These are phyloP conservation scores for Eucidaris tribuloides DNA, from an alignment of 35 echinoderm and acorn worm species.

Conservation along the genomic window DNA sequence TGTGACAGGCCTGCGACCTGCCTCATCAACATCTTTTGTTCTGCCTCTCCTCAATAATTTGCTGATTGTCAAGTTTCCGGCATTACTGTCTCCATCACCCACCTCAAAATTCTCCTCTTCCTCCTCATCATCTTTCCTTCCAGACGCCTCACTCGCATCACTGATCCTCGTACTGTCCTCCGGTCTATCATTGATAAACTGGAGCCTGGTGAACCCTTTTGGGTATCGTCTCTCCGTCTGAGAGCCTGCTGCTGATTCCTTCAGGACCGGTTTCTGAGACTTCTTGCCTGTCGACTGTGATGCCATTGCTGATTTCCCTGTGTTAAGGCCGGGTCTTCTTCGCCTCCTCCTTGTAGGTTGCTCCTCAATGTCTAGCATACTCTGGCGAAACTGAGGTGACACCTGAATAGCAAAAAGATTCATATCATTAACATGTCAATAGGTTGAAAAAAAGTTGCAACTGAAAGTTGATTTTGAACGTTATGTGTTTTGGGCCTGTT, in stretches of 20 bases:
- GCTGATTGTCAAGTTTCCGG: not conserved
- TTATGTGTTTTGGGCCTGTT: too few species aligned
- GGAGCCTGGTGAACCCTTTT: not conserved
- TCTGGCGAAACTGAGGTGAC: not conserved
- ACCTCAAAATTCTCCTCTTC: not conserved
- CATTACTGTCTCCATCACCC: not conserved
- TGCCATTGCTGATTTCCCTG: constrained; percentile 6
- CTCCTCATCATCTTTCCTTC: not conserved
- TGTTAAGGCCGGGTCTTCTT: not conserved
- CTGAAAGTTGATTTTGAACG: too few species aligned
- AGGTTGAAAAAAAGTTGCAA: too few species aligned
- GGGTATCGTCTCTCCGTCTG: not conserved
- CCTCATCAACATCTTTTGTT: not conserved
- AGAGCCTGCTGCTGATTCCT: too few species aligned
- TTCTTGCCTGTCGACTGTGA: not conserved
- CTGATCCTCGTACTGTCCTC: constrained; percentile 16
- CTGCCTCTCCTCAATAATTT: not conserved
- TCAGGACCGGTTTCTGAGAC: not conserved
- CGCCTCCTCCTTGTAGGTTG: not conserved
- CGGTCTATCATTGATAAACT: not conserved
- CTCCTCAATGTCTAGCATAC: constrained; percentile 6
- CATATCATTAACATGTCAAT: too few species aligned
- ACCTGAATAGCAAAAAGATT: too few species aligned
- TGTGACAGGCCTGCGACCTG: too few species aligned
- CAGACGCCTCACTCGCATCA: not conserved